These are phyloP conservation scores for Mastomys natalensis DNA, from an alignment of 2,113 vertebrate species.

Conservation along the genomic window DNA sequence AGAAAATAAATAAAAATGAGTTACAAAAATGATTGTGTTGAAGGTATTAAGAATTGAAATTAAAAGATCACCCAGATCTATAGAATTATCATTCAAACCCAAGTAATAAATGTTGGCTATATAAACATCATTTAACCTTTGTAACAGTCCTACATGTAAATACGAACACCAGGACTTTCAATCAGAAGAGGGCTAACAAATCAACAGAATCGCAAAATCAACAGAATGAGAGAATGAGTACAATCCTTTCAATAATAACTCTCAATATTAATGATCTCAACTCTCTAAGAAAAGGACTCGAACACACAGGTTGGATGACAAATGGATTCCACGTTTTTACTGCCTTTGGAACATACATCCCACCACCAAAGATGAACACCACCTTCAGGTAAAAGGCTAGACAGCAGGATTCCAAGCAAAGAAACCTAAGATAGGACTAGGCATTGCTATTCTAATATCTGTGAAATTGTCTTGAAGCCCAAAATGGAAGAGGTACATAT, in stretches of 20 bases:
- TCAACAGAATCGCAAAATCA: background rate
- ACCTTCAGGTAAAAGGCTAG: background rate
- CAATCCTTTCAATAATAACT: background rate
- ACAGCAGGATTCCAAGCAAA: background rate
- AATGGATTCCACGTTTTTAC: background rate
- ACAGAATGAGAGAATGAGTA: background rate
- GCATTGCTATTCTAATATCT: background rate
- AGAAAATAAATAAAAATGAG: background rate
- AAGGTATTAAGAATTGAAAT: background rate
- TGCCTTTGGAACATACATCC: background rate
- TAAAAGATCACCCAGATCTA: background rate
- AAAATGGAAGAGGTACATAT: background rate
- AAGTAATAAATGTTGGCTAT: background rate
- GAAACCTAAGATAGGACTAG: background rate
- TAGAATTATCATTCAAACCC: background rate
- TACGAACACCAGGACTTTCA: background rate
- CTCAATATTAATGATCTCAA: background rate
- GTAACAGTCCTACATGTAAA: background rate
- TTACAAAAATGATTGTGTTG: background rate
- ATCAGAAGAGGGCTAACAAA: background rate
- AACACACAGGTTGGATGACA: background rate
- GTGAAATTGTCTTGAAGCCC: background rate
- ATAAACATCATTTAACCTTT: background rate
- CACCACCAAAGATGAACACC: background rate
- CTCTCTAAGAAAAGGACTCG: background rate